Conservation (phyloP, 2,113 vertebrate species). For the Mugil cephalus region DNA sequence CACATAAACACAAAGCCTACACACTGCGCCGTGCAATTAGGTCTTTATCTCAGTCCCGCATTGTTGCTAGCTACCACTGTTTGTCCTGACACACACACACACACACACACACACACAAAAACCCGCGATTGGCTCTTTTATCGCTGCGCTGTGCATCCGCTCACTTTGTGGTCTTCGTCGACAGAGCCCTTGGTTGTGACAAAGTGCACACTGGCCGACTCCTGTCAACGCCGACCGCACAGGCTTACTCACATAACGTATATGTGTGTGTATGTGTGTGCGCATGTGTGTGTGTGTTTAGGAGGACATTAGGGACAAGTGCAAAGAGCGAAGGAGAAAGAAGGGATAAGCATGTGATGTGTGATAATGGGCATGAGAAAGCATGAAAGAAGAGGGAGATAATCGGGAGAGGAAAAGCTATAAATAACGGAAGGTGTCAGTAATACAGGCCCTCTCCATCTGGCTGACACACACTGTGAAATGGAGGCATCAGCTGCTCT, state of each 20-base stretch:
- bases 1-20: constrained; percentile 52
- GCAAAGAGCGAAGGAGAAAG: constrained; percentile 45
- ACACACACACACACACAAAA: constrained; percentile 23
- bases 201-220: constrained; percentile 58
- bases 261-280: constrained; percentile 7
- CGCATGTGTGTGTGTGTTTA: background rate
- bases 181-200: constrained; percentile 76
- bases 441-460: constrained; percentile 11
- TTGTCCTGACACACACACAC: constrained; percentile 43
- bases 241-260: constrained; percentile 33
- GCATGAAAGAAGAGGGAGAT: constrained; percentile 33
- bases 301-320: constrained; percentile 2
- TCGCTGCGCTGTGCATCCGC: constrained; percentile 41
- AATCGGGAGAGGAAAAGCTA: constrained; percentile 52
- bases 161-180: constrained; percentile 42
- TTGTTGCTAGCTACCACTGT: constrained; percentile 52
- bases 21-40: constrained; percentile 45
- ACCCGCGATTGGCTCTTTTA: constrained; percentile 52
- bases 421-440: constrained; percentile 59
- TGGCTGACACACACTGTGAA: background rate
- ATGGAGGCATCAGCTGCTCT: constrained; percentile 61
- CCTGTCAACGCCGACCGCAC: constrained; percentile 72
- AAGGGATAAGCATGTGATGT: constrained; percentile 32
- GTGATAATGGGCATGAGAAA: constrained; percentile 46
- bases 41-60: constrained; percentile 61